Conservation (phyloP, 2,113 vertebrate genomes). For the Aviceda subcristata region DNA sequence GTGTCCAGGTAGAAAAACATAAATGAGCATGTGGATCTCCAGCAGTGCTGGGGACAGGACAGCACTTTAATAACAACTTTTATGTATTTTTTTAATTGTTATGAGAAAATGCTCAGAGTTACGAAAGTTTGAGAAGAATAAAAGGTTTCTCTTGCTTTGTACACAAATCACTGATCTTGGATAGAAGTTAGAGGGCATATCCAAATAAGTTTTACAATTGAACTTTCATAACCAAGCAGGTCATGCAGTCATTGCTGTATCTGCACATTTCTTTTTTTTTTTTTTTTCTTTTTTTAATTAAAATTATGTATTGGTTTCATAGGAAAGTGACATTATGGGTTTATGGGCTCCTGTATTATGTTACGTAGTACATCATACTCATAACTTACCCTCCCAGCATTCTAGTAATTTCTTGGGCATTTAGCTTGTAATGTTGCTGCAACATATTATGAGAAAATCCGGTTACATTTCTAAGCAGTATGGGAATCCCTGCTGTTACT, state of each 20-base stretch:
- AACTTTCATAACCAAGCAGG: neutral
- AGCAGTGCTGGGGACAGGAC: neutral
- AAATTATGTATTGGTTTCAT: neutral
- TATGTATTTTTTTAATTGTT: neutral
- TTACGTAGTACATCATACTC: neutral
- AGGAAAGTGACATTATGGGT: neutral
- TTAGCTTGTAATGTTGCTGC: neutral
- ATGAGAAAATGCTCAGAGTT: neutral
- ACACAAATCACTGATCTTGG: neutral
- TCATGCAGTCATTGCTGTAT: neutral
- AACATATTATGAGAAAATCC: neutral
- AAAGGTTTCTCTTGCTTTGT: neutral
- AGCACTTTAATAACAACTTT: neutral
- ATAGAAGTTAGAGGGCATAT: neutral
- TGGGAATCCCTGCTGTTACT: neutral
- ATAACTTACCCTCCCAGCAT: neutral
- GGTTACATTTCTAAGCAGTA: neutral
- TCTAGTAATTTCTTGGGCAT: neutral
- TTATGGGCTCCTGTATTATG: neutral
- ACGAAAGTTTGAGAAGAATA: neutral
- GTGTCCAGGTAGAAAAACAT: neutral
- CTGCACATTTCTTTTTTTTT: neutral
- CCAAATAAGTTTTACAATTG: neutral
- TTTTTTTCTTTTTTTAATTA: neutral
- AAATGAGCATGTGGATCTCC: neutral